These are phyloP conservation scores for Nipponia nippon DNA, from an alignment of 2,113 vertebrate genomes.

Conservation along the genomic window DNA sequence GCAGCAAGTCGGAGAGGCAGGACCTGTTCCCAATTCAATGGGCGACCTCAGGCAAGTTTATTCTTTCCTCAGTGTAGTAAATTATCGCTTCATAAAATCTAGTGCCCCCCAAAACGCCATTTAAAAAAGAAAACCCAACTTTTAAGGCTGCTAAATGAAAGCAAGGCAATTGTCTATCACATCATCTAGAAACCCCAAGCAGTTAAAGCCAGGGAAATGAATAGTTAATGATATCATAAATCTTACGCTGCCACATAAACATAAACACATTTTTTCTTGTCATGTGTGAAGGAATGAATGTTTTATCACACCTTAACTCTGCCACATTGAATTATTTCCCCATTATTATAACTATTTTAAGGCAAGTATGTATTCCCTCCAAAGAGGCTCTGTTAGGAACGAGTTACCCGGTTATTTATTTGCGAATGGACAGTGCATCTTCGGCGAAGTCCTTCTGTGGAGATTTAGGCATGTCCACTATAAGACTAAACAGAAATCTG, in stretches of 20 bases:
- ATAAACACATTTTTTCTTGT: conserved; percentile 19
- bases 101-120: not conserved
- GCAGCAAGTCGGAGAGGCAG: not conserved
- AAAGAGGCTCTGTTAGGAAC: not conserved
- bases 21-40: not conserved
- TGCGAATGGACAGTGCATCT: not conserved
- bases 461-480: too few species aligned
- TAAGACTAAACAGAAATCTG: not conserved
- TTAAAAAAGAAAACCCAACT: not conserved
- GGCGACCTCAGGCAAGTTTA: not conserved
- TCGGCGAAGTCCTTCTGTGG: not conserved
- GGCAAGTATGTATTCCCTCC: not conserved
- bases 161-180: not conserved
- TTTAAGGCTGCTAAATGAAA: not conserved
- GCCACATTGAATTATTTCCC: not conserved
- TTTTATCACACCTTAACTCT: not conserved
- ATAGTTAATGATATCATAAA: conserved; percentile 32
- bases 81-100: not conserved
- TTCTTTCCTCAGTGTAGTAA: not conserved
- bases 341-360: not conserved
- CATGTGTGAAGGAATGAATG: not conserved
- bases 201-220: not conserved
- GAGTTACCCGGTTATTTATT: not conserved
- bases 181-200: not conserved
- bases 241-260: not conserved